Percentiles rank a stretch among this genome's conserved stretches.
Evolutionary conservation across 2,888 invertebrate species (phyloP).

Genomic region (Sympetrum striolatum): DNA sequence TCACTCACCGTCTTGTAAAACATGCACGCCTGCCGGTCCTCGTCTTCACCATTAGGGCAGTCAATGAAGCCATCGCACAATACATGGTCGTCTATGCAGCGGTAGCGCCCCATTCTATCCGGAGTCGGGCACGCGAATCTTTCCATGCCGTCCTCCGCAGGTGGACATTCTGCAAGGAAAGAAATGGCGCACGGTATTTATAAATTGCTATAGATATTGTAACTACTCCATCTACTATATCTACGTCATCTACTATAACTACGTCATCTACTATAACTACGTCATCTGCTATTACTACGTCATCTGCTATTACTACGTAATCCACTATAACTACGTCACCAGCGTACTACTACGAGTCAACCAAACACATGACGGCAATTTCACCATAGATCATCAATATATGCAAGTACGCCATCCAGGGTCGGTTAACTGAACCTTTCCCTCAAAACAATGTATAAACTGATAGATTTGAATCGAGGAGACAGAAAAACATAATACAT

Average conservation of each 20-base stretch:
- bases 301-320: no score
- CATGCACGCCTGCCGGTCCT: constrained; percentile 93
- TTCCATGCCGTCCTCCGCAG: constrained; percentile 92
- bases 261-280: neutral
- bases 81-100: constrained; percentile 95
- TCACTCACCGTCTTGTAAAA: constrained; percentile 91
- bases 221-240: neutral
- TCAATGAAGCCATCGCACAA: constrained; percentile 94
- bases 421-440: no score
- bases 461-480: no score
- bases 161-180: constrained; percentile 81
- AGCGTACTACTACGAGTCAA: no score
- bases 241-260: neutral
- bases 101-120: constrained; percentile 88
- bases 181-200: neutral
- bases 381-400: neutral
- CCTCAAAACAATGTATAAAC: no score
- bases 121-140: constrained; percentile 93
- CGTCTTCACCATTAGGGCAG: constrained; percentile 92
- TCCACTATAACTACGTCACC: no score
- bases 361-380: neutral
- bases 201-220: neutral
- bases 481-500: no score
- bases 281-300: neutral
- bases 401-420: neutral